Evolutionary conservation across 2,797 vertebrate species (phyloP), one percentile per base, ranked within the genome.

Genomic region (Crax fasciolata): DNA sequence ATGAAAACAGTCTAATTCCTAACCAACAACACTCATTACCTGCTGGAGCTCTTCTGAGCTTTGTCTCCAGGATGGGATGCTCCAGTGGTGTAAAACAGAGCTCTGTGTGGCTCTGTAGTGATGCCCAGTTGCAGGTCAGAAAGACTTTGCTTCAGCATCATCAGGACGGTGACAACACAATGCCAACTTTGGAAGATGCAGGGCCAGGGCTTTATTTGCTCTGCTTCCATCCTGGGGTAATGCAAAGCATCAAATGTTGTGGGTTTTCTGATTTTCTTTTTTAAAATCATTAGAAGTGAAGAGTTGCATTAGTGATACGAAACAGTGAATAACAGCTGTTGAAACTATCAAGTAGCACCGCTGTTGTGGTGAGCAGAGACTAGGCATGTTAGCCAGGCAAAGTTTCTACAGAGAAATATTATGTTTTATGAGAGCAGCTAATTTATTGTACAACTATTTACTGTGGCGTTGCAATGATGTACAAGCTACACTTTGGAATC

Each of bases 21-120:
- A 35, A 35, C 35, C 35, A 35, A 35, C 35, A 35, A 35, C 35
- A 74, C 92, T 94, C 63, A 94, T 96, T 84, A 89, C 3, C 1
- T 18, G 67, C 59, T 32, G 71, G 75, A 13, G 38, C 57, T 94
- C 84, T 94, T 61, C 30, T 63, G 91, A 84, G 83, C 72, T 89
- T 74, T 91, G 38, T 3, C 66, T 87, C 80, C 2, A 14, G 61
- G 86, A 41, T 17, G 62, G 39, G 84, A 95, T 86, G 89, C 58
- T 93, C 30, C 39, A 35, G 10, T 61, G 62, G 48, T 35, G 62
- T 63, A 81, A 88, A 81, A 23, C 30, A 92, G 55, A 66, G 48
- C 32, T 55, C 38, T 51, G 32, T 65, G 39, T 32, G 51, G 57
- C 35, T 87, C 75, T 81, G 44, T 84, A 67, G 41, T 4, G 61